These are phyloP conservation scores for Metopolophium dirhodum DNA, from an alignment of 1,140 invertebrate species.

Conservation along the genomic window DNA sequence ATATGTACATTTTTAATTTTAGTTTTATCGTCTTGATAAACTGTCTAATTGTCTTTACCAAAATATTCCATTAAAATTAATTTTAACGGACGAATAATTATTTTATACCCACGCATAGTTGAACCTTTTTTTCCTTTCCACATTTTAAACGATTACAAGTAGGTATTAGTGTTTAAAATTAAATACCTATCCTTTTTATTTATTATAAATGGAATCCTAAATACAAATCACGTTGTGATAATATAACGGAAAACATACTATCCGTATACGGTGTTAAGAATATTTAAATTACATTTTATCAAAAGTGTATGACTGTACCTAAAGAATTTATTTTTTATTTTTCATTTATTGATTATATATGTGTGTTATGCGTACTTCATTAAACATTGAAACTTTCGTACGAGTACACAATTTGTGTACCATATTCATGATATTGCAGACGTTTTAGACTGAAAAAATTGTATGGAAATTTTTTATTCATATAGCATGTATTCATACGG, in stretches of 20 bases:
- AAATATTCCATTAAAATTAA: not conserved
- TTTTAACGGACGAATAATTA: not conserved
- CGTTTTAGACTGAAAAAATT: not conserved
- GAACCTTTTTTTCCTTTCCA: not conserved
- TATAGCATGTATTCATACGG: not conserved
- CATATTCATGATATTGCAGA: not conserved
- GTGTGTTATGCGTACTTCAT: not conserved
- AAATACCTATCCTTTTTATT: not conserved
- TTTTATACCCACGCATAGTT: not conserved
- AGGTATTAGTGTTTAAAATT: not conserved
- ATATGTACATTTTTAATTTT: no score
- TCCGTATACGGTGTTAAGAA: not conserved
- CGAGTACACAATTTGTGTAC: not conserved
- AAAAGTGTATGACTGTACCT: not conserved
- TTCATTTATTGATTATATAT: not conserved
- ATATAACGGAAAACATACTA: not conserved
- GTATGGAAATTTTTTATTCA: not conserved
- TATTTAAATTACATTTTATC: not conserved
- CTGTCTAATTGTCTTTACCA: no score
- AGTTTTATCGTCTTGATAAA: no score
- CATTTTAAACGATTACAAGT: not conserved
- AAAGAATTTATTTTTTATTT: not conserved
- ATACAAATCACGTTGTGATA: not conserved
- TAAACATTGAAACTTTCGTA: constrained; percentile 20
- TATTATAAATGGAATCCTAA: not conserved